phyloP scores from a whole-genome alignment of 2,113 vertebrate genomes.

The Delphinapterus leucas region DNA sequence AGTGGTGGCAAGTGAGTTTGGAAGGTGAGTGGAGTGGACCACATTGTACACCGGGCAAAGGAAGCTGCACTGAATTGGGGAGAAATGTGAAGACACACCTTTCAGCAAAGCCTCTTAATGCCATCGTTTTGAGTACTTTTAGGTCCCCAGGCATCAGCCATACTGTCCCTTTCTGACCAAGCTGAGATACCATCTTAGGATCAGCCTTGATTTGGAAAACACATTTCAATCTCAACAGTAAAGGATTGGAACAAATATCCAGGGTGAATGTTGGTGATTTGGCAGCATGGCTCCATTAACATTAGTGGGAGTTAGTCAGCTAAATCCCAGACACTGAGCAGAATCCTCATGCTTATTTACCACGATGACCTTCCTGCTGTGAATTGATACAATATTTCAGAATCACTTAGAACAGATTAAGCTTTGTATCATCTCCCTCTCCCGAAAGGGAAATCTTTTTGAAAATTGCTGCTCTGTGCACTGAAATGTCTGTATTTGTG shows the following conservation, averaged over 20 bases:
- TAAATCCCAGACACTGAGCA: constrained; percentile 65
- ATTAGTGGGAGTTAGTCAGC: constrained; percentile 66
- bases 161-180: not conserved
- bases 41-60: not conserved
- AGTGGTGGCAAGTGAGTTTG: not conserved
- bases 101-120: not conserved
- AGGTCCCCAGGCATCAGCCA: not conserved
- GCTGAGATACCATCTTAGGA: not conserved
- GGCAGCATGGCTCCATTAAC: constrained; percentile 63
- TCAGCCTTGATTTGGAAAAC: constrained; percentile 52
- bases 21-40: not conserved
- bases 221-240: constrained; percentile 50
- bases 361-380: constrained; percentile 71
- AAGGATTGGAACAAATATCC: constrained; percentile 68
- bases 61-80: not conserved
- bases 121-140: not conserved
- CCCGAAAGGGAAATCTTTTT: constrained; percentile 71
- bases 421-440: constrained; percentile 62
- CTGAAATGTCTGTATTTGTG: constrained; percentile 47
- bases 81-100: not conserved
- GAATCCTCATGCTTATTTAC: constrained; percentile 73
- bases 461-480: constrained; percentile 43
- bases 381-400: constrained; percentile 80
- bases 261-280: constrained; percentile 65
- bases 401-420: constrained; percentile 76